These are phyloP conservation scores for Tylochromis polylepis DNA, from an alignment of 2,113 vertebrate genomes.

Conservation along the genomic window DNA sequence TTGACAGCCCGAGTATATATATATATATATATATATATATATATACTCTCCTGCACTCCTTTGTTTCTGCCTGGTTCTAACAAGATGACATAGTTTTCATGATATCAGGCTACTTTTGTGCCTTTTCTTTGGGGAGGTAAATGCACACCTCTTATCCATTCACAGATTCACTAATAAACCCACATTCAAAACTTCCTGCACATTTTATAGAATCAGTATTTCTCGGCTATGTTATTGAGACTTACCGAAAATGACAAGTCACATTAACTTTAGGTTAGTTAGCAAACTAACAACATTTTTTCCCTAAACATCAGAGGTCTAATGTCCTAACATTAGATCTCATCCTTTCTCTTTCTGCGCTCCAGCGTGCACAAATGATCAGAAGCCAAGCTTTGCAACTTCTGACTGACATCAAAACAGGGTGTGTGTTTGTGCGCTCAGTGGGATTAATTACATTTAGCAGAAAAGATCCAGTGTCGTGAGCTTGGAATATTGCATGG, in stretches of 20 bases:
- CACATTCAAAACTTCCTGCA: neutral
- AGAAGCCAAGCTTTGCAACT: neutral
- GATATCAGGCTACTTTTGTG: neutral
- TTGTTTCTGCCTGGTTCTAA: neutral
- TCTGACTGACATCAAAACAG: neutral
- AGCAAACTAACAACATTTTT: neutral
- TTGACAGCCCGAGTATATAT: no score
- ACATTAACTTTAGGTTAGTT: neutral
- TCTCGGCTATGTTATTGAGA: neutral
- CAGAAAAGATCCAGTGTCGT: neutral
- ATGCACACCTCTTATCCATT: neutral
- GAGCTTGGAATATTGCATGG: neutral
- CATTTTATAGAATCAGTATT: neutral
- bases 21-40: fast-evolving
- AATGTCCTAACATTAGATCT: neutral
- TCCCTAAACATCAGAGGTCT: no score
- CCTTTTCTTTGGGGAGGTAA: neutral
- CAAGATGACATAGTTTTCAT: neutral
- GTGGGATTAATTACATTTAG: neutral
- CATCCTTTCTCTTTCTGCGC: neutral
- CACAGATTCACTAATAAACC: neutral
- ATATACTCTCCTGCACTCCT: neutral
- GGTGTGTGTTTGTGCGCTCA: neutral
- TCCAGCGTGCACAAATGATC: neutral
- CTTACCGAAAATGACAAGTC: neutral